Evolutionary conservation across 2,113 vertebrate species (phyloP).

Genomic region (Nycticorax nycticorax): DNA sequence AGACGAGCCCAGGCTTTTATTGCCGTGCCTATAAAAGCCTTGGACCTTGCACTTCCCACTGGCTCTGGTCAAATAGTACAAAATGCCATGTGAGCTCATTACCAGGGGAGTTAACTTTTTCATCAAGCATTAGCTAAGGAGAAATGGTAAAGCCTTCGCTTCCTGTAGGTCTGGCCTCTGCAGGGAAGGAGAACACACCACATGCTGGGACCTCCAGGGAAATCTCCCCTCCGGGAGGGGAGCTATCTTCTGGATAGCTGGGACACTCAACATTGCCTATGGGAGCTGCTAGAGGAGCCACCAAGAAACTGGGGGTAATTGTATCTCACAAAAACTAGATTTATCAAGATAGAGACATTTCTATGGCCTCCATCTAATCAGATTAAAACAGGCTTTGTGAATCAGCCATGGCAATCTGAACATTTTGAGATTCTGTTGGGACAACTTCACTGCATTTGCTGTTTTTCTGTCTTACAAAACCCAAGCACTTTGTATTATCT

Average conservation of each 20-base stretch:
- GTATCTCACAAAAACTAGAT: not conserved
- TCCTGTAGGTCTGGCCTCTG: not conserved
- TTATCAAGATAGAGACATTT: not conserved
- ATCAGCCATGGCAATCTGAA: not conserved
- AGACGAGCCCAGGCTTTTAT: not conserved
- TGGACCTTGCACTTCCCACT: not conserved
- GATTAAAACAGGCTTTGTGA: not conserved
- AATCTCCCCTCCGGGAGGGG: not conserved
- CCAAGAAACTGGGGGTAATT: not conserved
- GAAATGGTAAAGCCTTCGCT: not conserved
- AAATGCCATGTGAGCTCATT: not conserved
- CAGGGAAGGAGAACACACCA: not conserved
- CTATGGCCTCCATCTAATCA: not conserved
- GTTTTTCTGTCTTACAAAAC: not conserved
- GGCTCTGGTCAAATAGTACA: not conserved
- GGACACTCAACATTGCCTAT: not conserved
- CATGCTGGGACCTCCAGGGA: not conserved
- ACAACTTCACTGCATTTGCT: not conserved
- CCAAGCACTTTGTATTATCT: not conserved
- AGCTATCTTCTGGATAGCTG: not conserved
- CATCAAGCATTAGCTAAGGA: not conserved
- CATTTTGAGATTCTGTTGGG: rapidly evolving
- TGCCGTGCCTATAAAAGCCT: not conserved
- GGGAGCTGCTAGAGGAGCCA: not conserved
- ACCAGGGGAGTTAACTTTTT: not conserved